Base-by-base conservation (phyloP, 2,113 vertebrate genomes). In the Tonatia bakeri region DNA sequence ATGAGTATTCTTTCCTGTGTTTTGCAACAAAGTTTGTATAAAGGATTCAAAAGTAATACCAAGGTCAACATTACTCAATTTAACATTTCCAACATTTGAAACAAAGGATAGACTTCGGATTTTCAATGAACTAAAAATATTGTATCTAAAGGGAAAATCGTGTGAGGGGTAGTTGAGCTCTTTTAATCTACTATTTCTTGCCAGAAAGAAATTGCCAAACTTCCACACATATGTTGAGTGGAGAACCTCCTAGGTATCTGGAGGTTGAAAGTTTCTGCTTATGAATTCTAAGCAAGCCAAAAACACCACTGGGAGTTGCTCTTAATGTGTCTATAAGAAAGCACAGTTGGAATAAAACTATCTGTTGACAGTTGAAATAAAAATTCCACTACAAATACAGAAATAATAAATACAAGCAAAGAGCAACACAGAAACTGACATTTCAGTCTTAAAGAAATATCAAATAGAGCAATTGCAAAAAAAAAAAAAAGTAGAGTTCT, bases 311-410 rank as follows among this genome's bases (percentile, higher is more conserved):
- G 26, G 28, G 10, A 75, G 79, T 75, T 69, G 12, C 24, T 83
- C 65, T 79, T 90, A 52, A 83, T 92, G n/a, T 85, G 20, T 61
- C 54, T 91, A 2, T 72, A 47, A 73, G 33, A 96, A 86, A 31
- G 14, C 56, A 90, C 45, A 83, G 73, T 47, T 77, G n/a, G 40
- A 93, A 69, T 86, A 91, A 95, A 97, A 75, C 16, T 16, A 85
- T 75, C 50, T 96, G 20, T 22, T 94, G 40, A 65, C 20, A 76
- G 20, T 1, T 61, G 47, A 86, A 80, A 86, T 89, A 81, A 94
- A 97, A 81, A 50, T 54, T 45, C 31, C 4, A 28, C 31, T 83
- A 50, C 33, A 52, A 89, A 75, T 59, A 69, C 1, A 70, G n/a
- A 94, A 92, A 47, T 64, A 70, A 69, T 75, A 94, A 61, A 67